A percentile compares a stretch with the other conserved stretches of the same genome.
Evolutionary conservation across 1,140 invertebrate genomes (phyloP).

Genomic region (Pseudoatta argentina): DNA sequence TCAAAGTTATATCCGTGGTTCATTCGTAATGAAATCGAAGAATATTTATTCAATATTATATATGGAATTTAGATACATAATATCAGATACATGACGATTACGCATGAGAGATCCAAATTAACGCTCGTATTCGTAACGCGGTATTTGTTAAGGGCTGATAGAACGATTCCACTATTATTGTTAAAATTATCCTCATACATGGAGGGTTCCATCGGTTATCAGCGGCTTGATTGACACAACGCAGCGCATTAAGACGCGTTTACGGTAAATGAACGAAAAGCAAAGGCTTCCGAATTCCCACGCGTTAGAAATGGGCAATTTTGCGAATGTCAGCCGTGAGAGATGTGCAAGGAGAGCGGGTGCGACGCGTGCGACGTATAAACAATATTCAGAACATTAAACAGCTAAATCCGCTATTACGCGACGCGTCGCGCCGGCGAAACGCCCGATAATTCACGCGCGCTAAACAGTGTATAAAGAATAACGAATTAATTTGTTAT

Average conservation of each 20-base stretch:
- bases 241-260: slow-evolving; percentile 31
- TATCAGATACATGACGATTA: not conserved
- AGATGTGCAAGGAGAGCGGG: slow-evolving; percentile 18
- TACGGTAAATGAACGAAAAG: slow-evolving; percentile 12
- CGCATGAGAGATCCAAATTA: slow-evolving; percentile 2
- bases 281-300: not conserved
- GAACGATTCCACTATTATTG: not conserved
- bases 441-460: slow-evolving; percentile 73
- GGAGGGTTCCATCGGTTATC: not conserved
- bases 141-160: not conserved
- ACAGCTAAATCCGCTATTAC: slow-evolving; percentile 63
- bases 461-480: slow-evolving; percentile 63
- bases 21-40: not conserved
- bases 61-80: not conserved
- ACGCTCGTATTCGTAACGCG: slow-evolving; percentile 5
- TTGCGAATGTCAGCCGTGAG: slow-evolving; percentile 39
- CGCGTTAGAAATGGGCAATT: slow-evolving; percentile 32
- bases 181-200: slow-evolving; percentile 24
- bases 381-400: slow-evolving; percentile 61
- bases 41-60: not conserved
- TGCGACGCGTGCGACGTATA: slow-evolving; percentile 39
- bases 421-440: slow-evolving; percentile 61
- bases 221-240: not conserved
- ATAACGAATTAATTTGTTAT: slow-evolving; percentile 60
- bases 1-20: not conserved